Conservation (phyloP, 1,140 invertebrate genomes). For the Tetramorium alpestre region DNA sequence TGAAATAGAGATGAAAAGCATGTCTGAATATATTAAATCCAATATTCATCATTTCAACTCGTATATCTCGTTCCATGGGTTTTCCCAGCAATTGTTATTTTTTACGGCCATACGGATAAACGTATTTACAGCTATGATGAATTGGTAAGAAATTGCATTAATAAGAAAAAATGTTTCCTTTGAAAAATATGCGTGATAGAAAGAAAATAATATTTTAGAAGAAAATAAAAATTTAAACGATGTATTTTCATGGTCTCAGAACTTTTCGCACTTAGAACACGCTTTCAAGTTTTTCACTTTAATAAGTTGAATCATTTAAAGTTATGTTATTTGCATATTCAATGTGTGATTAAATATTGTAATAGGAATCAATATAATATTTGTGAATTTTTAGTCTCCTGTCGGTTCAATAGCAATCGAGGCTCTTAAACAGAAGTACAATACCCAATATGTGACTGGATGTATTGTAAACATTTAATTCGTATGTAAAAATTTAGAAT, state of each 20-base stretch:
- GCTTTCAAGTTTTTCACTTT: not conserved
- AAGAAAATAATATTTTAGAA: not conserved
- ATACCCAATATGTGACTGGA: not conserved
- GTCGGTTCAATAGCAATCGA: not conserved
- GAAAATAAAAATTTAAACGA: not conserved
- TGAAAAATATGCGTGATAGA: not conserved
- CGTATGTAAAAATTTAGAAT: not conserved
- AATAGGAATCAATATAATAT: not conserved
- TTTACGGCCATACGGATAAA: no score
- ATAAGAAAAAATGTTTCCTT: no score
- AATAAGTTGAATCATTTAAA: not conserved
- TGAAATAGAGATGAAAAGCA: no score
- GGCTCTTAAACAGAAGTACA: not conserved
- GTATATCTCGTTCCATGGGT: no score
- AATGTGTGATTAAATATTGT: not conserved
- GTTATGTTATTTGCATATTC: not conserved
- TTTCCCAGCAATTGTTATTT: no score
- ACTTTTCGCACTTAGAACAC: not conserved
- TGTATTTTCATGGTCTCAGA: not conserved
- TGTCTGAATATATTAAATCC: no score
- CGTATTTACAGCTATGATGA: no score
- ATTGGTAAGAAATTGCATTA: no score
- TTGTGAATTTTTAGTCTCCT: not conserved
- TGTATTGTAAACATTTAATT: slow-evolving; percentile 55
- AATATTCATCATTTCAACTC: no score